Percentiles rank a stretch among this genome's conserved stretches.
phyloP scores from a whole-genome alignment of 2,113 vertebrate genomes.

The Mormyrus iriodes region DNA sequence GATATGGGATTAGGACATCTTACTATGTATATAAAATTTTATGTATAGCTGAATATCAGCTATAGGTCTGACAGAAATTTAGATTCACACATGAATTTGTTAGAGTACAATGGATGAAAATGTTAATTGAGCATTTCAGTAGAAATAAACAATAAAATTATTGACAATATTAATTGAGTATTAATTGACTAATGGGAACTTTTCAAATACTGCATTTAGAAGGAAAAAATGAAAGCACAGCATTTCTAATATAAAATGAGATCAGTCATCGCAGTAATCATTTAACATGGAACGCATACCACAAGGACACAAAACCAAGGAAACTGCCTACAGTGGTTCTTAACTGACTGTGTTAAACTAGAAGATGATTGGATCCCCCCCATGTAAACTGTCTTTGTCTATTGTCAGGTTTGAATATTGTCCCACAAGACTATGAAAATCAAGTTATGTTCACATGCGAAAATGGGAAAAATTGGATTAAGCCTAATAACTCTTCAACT shows the following conservation, averaged over 20 bases:
- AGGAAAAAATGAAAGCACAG: background rate
- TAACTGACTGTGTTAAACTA: background rate
- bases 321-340: background rate
- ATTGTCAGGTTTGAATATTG: background rate
- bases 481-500: background rate
- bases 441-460: background rate
- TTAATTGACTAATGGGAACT: background rate
- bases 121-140: background rate
- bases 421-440: fast-evolving
- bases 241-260: background rate
- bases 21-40: background rate
- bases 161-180: background rate
- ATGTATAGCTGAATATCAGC: background rate
- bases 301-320: background rate
- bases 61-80: background rate
- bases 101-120: background rate
- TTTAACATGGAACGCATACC: background rate
- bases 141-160: background rate
- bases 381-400: background rate
- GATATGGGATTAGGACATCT: background rate
- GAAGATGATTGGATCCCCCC: background rate
- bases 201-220: background rate
- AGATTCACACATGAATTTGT: background rate
- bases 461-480: fast-evolving
- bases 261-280: background rate